Percentiles rank a stretch among this genome's conserved stretches.
These are phyloP conservation scores for Chymomyza caudatula DNA, from an alignment of 2,888 invertebrate species.

Conservation along the genomic window DNA sequence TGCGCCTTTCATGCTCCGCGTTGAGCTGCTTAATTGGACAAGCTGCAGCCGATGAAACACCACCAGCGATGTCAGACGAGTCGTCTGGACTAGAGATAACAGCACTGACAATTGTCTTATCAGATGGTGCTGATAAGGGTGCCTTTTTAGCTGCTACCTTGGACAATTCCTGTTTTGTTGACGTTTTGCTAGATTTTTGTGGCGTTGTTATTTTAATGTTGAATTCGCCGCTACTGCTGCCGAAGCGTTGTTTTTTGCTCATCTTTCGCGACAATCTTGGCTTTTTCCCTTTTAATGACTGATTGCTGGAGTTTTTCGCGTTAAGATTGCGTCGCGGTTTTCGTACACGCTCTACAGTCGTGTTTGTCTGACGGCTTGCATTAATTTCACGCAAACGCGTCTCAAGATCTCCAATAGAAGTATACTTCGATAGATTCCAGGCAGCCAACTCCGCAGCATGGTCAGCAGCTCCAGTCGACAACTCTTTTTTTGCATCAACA, in stretches of 20 bases:
- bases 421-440: slow-evolving; percentile 65
- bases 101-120: neutral
- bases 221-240: slow-evolving; percentile 28
- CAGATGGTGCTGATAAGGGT: neutral
- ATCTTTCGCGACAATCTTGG: neutral
- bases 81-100: neutral
- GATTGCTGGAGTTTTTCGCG: slow-evolving; percentile 24
- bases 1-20: slow-evolving; percentile 4
- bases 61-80: neutral
- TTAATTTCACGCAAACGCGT: slow-evolving; percentile 73
- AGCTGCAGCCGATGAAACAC: neutral
- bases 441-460: slow-evolving; percentile 60
- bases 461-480: slow-evolving; percentile 1
- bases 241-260: slow-evolving; percentile 12
- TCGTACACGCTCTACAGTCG: slow-evolving; percentile 6
- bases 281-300: slow-evolving; percentile 5
- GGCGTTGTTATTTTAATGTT: slow-evolving; percentile 67
- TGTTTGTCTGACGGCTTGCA: slow-evolving; percentile 44
- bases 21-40: slow-evolving; percentile 2
- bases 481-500: neutral
- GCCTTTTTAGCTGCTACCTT: neutral
- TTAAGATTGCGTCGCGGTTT: slow-evolving; percentile 8
- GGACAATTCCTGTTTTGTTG: neutral
- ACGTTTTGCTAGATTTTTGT: slow-evolving; percentile 34
- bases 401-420: slow-evolving; percentile 64